These are phyloP conservation scores for Actinemys pallida DNA, from an alignment of 2,113 vertebrate species.

Conservation along the genomic window DNA sequence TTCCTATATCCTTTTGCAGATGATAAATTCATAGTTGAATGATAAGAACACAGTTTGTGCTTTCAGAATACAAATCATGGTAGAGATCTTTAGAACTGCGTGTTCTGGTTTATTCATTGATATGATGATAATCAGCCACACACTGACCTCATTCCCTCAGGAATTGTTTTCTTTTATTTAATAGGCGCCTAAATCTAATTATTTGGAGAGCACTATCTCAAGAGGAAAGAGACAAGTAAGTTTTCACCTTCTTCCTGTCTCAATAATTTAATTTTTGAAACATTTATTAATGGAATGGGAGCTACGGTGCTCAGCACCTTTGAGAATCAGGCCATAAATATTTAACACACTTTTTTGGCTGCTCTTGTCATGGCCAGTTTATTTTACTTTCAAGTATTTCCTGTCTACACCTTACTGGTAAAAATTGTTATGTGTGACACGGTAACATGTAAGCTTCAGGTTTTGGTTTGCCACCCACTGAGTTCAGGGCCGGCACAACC, in stretches of 20 bases:
- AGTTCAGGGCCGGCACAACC: not conserved
- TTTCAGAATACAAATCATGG: slow-evolving; percentile 53
- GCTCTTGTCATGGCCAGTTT: not conserved
- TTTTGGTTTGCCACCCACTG: not conserved
- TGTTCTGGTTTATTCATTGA: slow-evolving; percentile 27
- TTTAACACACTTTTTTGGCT: not conserved
- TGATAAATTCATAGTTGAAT: slow-evolving; percentile 44
- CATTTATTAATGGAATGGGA: not conserved
- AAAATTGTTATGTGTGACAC: not conserved
- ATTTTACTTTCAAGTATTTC: slow-evolving; percentile 19
- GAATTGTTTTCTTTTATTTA: slow-evolving; percentile 56
- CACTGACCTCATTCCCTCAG: not conserved
- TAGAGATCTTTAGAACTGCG: slow-evolving; percentile 25
- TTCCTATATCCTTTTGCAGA: slow-evolving; percentile 43
- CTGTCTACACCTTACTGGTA: not conserved
- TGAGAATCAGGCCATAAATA: not conserved
- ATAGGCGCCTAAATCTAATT: slow-evolving; percentile 82
- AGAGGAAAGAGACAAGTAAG: slow-evolving; percentile 86
- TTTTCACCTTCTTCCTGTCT: not conserved
- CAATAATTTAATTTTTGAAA: not conserved
- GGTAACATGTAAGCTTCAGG: not conserved
- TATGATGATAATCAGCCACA: slow-evolving; percentile 21
- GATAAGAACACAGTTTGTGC: not conserved
- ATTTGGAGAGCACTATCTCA: slow-evolving; percentile 82
- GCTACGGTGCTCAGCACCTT: not conserved